Base-by-base conservation (phyloP, 2,888 invertebrate species). In the Drosophila birchii region DNA sequence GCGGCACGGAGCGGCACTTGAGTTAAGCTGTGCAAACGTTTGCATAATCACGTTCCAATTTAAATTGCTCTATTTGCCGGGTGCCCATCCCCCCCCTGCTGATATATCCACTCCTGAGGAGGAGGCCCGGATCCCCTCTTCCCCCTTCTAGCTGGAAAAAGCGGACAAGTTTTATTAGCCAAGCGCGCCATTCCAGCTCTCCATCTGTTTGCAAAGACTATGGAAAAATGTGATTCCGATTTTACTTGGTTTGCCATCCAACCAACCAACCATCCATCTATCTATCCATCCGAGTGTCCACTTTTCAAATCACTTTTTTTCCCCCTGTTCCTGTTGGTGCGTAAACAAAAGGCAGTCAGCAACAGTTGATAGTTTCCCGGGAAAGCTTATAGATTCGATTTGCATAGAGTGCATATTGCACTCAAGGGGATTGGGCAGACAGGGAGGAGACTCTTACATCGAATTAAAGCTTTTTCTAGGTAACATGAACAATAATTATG, bases 11-110 rank as follows among this genome's bases (percentile, higher is more conserved):
- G 69, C 82, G 78, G 74, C 90, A 90, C 90, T 90, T 87, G 84
- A 91, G 90, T 89, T 90, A 91, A 90, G 90, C 90, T 90, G 81
- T 80, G 82, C 90, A 91, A 90, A 90, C 90, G 90, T 90, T 91
- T 89, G 91, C 89, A 89, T 80, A 84, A 90, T 86, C 90, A 90
- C 91, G 90, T 89, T 90, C 86, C 88, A 82, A 82, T 80, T 86
- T 80, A 86, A 88, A 85, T 85, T 85, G 85, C 87, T 85, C 85
- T 85, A 85, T 85, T 85, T 84, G 87, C 79, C 76, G 76, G 74
- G 41, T 20, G 29, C 38, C 38, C 44, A 45, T 26, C 14, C 23
- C n/a, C 16, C 9, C 32, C 36, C n/a, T n/a, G 8, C 26, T 26
- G 14, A 12, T 29, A 20, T 56, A 20, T 29, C 34, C 32, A 16